Evolutionary conservation across 2,797 vertebrate species (phyloP).

Genomic region (Manis javanica): DNA sequence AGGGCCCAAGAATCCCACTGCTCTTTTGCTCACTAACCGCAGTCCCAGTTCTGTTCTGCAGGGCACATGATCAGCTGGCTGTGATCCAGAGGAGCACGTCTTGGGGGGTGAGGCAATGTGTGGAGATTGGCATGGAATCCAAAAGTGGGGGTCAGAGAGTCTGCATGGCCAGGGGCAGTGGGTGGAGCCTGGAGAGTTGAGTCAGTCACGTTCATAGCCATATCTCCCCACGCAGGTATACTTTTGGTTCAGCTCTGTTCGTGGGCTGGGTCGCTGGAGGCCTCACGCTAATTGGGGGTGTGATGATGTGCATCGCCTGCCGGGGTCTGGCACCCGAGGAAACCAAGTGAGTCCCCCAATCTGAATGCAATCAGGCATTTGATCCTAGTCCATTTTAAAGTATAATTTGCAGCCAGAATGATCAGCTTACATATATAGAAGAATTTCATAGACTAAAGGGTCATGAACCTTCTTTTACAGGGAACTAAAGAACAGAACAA

Average conservation of each 20-base stretch:
- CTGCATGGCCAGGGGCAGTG: neutral
- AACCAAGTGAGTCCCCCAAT: constrained; percentile 86
- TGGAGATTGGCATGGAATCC: neutral
- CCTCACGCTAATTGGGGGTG: constrained; percentile 91
- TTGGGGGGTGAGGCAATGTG: neutral
- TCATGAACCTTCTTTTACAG: neutral
- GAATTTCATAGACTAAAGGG: neutral
- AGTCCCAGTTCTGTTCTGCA: neutral
- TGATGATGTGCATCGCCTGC: constrained; percentile 95
- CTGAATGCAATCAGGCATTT: neutral
- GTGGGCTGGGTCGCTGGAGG: constrained; percentile 95
- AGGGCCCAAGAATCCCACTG: neutral
- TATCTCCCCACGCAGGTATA: constrained; percentile 88
- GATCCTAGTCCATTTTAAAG: neutral
- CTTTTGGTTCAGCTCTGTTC: constrained; percentile 94
- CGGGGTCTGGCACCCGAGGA: constrained; percentile 89
- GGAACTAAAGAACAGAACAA: neutral
- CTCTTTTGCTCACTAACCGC: neutral
- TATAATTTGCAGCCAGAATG: neutral
- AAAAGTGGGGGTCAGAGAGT: neutral
- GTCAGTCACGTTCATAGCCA: accelerated
- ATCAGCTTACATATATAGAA: neutral
- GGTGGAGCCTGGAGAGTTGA: neutral
- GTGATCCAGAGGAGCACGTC: neutral
- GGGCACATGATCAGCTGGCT: neutral